Percentiles rank a stretch among this genome's conserved stretches.
phyloP scores from a whole-genome alignment of 2,797 vertebrate genomes.

The Aplochiton taeniatus region DNA sequence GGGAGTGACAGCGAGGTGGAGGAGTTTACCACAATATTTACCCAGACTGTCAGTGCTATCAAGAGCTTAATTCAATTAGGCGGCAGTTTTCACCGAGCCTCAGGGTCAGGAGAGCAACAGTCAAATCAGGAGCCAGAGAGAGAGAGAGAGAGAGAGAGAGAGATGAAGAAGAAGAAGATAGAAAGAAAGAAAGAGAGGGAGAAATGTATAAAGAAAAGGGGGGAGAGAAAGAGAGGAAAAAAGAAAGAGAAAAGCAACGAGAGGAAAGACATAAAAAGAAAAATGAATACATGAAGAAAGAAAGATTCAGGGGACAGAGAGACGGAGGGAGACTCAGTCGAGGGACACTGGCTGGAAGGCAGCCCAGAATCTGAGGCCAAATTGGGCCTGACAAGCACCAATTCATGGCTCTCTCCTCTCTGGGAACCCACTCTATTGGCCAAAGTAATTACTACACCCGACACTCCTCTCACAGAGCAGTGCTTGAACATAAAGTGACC shows the following conservation, averaged over 20 bases:
- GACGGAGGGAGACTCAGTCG: neutral
- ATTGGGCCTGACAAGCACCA: constrained; percentile 11
- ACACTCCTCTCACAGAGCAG: constrained; percentile 4
- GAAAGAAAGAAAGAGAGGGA: neutral
- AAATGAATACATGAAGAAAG: no score
- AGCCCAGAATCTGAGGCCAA: constrained; percentile 10
- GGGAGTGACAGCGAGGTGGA: constrained; percentile 40
- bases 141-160: neutral
- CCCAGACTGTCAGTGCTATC: constrained; percentile 63
- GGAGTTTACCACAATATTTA: constrained; percentile 76
- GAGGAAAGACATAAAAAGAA: no score
- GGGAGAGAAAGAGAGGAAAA: neutral
- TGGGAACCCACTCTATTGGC: constrained; percentile 19
- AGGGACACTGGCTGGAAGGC: constrained; percentile 2
- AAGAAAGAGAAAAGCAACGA: neutral
- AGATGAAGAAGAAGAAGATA: neutral
- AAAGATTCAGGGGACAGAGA: constrained; percentile 49
- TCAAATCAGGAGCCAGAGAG: constrained; percentile 58
- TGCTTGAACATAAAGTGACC: neutral
- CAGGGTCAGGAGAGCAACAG: constrained; percentile 66
- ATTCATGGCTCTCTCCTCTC: constrained; percentile 10
- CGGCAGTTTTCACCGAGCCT: constrained; percentile 61
- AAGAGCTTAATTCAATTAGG: constrained; percentile 75
- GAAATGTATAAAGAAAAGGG: neutral
- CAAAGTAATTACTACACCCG: neutral